Evolutionary conservation across 2,888 invertebrate genomes (phyloP).

Genomic region (Aphidius colemani): DNA sequence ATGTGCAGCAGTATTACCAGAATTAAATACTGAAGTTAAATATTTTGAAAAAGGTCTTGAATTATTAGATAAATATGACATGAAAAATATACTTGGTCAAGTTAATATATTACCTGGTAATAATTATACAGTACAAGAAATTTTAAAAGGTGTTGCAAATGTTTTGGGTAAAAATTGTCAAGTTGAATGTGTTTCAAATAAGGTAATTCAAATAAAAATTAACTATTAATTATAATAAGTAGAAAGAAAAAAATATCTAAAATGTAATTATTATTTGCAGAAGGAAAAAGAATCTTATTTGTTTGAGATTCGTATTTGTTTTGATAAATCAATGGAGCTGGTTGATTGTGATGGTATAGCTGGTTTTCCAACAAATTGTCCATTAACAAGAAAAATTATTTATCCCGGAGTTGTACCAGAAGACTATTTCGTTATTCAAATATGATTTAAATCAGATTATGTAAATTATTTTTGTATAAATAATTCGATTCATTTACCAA

Average conservation of each 20-base stretch:
- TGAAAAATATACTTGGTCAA: constrained; percentile 66
- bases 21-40: constrained; percentile 67
- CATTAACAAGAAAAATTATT: constrained; percentile 62
- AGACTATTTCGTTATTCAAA: constrained; percentile 34
- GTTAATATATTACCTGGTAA: constrained; percentile 66
- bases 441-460: constrained; percentile 28
- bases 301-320: constrained; percentile 76
- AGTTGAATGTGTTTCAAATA: constrained; percentile 69
- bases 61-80: constrained; percentile 67
- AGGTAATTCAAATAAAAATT: constrained; percentile 45
- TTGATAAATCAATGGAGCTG: constrained; percentile 69
- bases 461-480: not conserved
- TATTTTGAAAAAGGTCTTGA: constrained; percentile 72
- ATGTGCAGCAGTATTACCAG: constrained; percentile 68
- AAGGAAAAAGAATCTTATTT: constrained; percentile 66
- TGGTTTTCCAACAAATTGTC: constrained; percentile 68
- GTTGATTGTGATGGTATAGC: constrained; percentile 70
- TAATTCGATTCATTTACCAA: not conserved
- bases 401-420: constrained; percentile 65
- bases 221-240: not conserved
- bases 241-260: no score
- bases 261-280: constrained; percentile 40
- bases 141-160: constrained; percentile 64
- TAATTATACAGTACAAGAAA: constrained; percentile 44
- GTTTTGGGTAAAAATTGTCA: constrained; percentile 66